Percentiles rank a stretch among this genome's conserved stretches.
These are phyloP conservation scores for Staurois parvus DNA, from an alignment of 2,797 vertebrate species.

Conservation along the genomic window DNA sequence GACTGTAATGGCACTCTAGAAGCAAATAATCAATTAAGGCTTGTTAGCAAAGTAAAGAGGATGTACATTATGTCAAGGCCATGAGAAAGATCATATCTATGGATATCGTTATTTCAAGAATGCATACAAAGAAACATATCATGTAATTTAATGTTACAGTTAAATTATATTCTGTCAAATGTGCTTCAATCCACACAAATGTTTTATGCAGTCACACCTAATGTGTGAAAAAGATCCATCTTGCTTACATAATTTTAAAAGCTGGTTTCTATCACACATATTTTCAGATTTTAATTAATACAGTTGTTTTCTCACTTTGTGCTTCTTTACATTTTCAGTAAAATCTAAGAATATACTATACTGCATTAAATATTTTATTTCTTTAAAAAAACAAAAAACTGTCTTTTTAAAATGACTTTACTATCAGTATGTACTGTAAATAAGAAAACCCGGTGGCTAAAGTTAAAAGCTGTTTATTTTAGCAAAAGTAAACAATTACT, in stretches of 20 bases:
- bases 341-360: background rate
- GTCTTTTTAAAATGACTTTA: too few relatives aligned
- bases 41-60: background rate
- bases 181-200: background rate
- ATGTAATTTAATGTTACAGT: background rate
- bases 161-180: background rate
- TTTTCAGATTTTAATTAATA: background rate
- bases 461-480: too few relatives aligned
- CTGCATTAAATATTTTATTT: background rate
- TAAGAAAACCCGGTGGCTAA: too few relatives aligned
- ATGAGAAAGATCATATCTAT: background rate
- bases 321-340: background rate
- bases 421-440: too few relatives aligned
- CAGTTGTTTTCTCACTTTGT: background rate
- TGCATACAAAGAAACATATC: background rate
- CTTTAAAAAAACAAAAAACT: too few relatives aligned
- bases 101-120: background rate
- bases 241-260: background rate
- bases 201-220: background rate
- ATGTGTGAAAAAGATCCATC: background rate
- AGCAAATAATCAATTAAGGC: conserved; percentile 18
- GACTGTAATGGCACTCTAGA: background rate
- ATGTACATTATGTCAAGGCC: background rate
- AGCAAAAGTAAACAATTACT: too few relatives aligned
- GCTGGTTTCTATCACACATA: background rate